These are phyloP conservation scores for Acleris sparsana DNA, from an alignment of 2,888 invertebrate species.

Conservation along the genomic window DNA sequence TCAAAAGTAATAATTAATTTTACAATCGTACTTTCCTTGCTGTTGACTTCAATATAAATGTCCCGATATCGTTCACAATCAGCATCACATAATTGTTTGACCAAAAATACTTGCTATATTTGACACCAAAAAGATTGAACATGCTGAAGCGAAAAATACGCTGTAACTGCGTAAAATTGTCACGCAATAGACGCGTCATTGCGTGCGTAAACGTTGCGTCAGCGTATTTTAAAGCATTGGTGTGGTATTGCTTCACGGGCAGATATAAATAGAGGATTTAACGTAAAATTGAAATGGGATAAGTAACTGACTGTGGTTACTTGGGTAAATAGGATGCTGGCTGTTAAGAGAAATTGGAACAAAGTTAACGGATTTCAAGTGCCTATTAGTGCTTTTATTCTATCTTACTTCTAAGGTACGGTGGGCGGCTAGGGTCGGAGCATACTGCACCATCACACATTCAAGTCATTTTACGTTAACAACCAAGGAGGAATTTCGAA, in stretches of 20 bases:
- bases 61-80: slow-evolving; percentile 3
- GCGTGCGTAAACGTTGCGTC: too few relatives aligned
- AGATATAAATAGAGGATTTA: too few relatives aligned
- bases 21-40: slow-evolving; percentile 10
- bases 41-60: slow-evolving; percentile 17
- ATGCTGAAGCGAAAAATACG: too few relatives aligned
- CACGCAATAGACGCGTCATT: too few relatives aligned
- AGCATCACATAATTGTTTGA: not conserved
- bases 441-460: not conserved
- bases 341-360: not conserved
- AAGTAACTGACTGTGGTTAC: too few relatives aligned
- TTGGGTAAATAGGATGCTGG: not conserved
- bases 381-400: slow-evolving; percentile 32
- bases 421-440: not conserved
- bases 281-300: too few relatives aligned
- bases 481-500: too few relatives aligned
- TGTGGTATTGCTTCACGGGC: too few relatives aligned
- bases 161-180: too few relatives aligned
- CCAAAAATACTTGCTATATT: not conserved
- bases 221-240: too few relatives aligned
- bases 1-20: slow-evolving; percentile 22
- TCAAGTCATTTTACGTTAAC: too few relatives aligned
- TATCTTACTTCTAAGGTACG: slow-evolving; percentile 29
- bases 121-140: too few relatives aligned
- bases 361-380: slow-evolving; percentile 28